Evolutionary conservation across 2,797 vertebrate species (phyloP).

Genomic region (Helarctos malayanus): DNA sequence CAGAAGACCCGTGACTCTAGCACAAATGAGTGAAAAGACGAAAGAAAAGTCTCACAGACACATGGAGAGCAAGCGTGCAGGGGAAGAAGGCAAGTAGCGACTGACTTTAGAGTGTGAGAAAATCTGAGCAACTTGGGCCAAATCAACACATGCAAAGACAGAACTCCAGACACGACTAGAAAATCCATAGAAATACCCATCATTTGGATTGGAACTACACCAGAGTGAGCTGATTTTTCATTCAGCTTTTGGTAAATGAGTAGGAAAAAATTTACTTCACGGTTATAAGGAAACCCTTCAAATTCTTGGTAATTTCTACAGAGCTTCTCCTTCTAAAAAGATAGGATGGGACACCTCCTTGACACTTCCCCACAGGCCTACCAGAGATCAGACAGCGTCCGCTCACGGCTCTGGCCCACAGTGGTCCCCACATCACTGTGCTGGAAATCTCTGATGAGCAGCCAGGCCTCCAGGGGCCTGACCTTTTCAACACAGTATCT

Average conservation of each 20-base stretch:
- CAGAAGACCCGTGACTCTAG: background rate
- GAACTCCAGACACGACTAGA: background rate
- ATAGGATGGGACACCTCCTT: background rate
- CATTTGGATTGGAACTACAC: background rate
- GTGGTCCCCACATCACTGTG: accelerated
- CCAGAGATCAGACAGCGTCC: accelerated
- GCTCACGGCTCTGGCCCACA: accelerated
- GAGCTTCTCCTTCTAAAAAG: conserved; percentile 33
- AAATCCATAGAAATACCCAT: background rate
- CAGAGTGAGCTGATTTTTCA: background rate
- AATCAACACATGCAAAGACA: background rate
- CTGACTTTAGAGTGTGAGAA: background rate
- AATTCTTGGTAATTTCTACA: conserved; percentile 31
- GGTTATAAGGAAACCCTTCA: conserved; percentile 1
- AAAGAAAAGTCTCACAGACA: background rate
- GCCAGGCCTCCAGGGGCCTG: background rate
- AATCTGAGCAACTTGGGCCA: background rate
- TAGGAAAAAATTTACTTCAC: conserved; percentile 46
- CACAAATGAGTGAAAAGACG: background rate
- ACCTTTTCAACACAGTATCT: background rate
- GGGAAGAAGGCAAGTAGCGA: background rate
- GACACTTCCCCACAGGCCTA: background rate
- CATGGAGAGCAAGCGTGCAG: background rate
- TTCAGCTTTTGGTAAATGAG: conserved; percentile 2
- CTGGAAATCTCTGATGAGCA: accelerated